Evolutionary conservation across 2,113 vertebrate genomes (phyloP).

Genomic region (Hippoglossus stenolepis): DNA sequence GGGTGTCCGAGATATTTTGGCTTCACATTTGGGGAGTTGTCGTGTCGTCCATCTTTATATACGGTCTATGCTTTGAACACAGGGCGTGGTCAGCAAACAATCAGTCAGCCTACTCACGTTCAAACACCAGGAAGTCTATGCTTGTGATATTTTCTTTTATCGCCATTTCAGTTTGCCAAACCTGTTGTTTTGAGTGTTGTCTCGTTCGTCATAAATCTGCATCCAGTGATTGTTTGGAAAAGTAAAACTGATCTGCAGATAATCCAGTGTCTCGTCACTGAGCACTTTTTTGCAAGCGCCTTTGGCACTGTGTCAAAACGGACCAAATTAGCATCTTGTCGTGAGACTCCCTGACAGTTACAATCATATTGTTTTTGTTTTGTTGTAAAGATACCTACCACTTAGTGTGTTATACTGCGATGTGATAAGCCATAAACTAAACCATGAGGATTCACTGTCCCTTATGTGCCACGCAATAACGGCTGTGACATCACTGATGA

Average conservation of each 20-base stretch:
- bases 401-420: constrained; percentile 32
- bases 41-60: too few species aligned
- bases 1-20: too few species aligned
- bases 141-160: too few species aligned
- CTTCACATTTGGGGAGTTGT: too few species aligned
- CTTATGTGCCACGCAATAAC: constrained; percentile 59
- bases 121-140: too few species aligned
- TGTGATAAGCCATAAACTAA: constrained; percentile 76
- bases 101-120: too few species aligned
- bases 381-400: constrained; percentile 28
- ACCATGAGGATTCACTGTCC: constrained; percentile 38
- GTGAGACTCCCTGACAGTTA: constrained; percentile 29
- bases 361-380: constrained; percentile 33
- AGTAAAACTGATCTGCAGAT: constrained; percentile 13
- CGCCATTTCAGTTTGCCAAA: too few species aligned
- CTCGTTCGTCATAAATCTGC: constrained; percentile 4
- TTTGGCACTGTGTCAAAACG: constrained; percentile 65
- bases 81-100: too few species aligned
- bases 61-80: too few species aligned
- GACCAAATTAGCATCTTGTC: constrained; percentile 72
- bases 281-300: constrained; percentile 27
- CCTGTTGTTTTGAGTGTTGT: too few species aligned
- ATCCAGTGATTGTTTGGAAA: constrained; percentile 11
- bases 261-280: constrained; percentile 8
- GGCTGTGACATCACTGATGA: constrained; percentile 47